phyloP scores from a whole-genome alignment of 2,888 invertebrate genomes.

The Drosophila niveifrons region DNA sequence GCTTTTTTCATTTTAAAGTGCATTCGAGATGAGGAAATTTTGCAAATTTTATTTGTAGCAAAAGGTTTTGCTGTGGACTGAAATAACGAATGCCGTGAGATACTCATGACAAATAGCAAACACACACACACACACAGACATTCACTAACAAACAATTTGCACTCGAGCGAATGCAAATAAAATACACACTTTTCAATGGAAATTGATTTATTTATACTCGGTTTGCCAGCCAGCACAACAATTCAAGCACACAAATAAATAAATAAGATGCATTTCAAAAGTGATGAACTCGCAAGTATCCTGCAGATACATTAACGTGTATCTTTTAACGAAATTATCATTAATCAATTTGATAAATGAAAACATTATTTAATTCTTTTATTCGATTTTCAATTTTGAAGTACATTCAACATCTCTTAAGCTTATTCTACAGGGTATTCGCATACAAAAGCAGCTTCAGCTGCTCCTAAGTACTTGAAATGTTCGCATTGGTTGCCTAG shows the following conservation, averaged over 20 bases:
- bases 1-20: too few relatives aligned
- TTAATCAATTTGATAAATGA: neutral
- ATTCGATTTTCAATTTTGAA: too few relatives aligned
- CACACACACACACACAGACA: conserved; percentile 28
- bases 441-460: conserved; percentile 40
- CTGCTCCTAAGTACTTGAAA: conserved; percentile 25
- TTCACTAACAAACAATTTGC: conserved; percentile 49
- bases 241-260: conserved; percentile 41
- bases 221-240: conserved; percentile 54
- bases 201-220: conserved; percentile 67
- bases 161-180: conserved; percentile 67
- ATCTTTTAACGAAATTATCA: too few relatives aligned
- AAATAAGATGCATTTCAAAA: conserved; percentile 20
- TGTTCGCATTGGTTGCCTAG: conserved; percentile 40
- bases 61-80: neutral
- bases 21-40: neutral
- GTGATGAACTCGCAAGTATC: neutral
- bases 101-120: conserved; percentile 22
- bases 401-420: too few relatives aligned
- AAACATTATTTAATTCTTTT: too few relatives aligned
- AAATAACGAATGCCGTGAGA: conserved; percentile 13
- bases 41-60: neutral
- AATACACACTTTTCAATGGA: conserved; percentile 55
- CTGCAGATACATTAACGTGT: neutral
- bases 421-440: neutral